Evolutionary conservation across 2,888 invertebrate genomes (phyloP).

Genomic region (Hirtodrosophila trivittata): DNA sequence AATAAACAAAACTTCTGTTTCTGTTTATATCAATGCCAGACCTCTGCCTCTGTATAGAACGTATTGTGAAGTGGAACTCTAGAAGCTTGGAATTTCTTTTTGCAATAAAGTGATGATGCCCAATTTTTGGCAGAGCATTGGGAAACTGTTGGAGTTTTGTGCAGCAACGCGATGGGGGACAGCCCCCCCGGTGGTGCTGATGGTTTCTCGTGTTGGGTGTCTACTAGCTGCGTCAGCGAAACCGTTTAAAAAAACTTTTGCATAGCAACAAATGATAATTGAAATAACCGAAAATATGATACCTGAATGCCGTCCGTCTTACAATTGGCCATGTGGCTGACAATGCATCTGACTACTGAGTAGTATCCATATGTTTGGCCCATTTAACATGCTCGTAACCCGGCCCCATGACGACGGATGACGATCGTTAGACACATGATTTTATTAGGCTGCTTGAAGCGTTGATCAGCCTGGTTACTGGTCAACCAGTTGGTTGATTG

Average conservation of each 20-base stretch:
- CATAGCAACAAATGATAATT: conserved; percentile 51
- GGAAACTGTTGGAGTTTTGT: conserved; percentile 31
- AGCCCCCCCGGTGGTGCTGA: conserved; percentile 19
- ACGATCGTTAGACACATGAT: conserved; percentile 18
- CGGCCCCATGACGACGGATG: not conserved
- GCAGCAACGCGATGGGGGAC: conserved; percentile 26
- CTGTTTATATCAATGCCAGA: no score
- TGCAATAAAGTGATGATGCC: not conserved
- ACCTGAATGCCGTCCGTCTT: conserved; percentile 7
- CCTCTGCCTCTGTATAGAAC: no score
- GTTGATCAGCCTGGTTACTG: not conserved
- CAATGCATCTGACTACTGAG: no score
- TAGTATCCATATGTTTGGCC: conserved; percentile 15
- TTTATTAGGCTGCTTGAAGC: conserved; percentile 3
- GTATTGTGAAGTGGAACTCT: no score
- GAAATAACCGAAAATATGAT: conserved; percentile 5
- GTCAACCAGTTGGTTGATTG: not conserved
- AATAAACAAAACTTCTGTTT: no score
- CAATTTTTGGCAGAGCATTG: conserved; percentile 7
- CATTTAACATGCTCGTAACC: conserved; percentile 20
- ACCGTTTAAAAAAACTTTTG: conserved; percentile 34
- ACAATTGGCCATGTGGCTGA: conserved; percentile 53
- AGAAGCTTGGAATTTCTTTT: no score
- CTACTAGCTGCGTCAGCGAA: conserved; percentile 52
- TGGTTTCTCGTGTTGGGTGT: conserved; percentile 27